Base-by-base conservation (phyloP, 1,140 invertebrate species). In the Sarcophaga bullata region DNA sequence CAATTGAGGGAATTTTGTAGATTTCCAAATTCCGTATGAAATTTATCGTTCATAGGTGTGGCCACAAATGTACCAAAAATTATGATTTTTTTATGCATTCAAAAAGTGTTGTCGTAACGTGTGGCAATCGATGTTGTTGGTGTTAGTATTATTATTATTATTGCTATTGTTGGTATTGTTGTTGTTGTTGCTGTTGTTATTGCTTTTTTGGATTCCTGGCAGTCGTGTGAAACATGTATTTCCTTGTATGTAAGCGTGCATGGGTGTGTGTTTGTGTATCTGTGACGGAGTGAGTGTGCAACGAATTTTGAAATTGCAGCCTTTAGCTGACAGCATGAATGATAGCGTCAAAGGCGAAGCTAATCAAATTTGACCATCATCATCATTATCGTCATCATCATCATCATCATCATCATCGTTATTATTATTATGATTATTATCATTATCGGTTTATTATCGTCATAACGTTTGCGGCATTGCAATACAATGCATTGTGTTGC, bases 221-320 rank as follows among this genome's bases (percentile, higher is more conserved):
- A 47, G 49, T 81, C 68, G 68, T 62, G 80, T 52, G 10, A 62
- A 25, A 9, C 52, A 80, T 58, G 54, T 58, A 54, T 8, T 17
- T 49, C 46, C 46, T 15, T 48, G 37, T 17, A 81, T 47, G 80
- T 58, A 58, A 54, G 80, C 72, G 68, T 54, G 62, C 49, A 19
- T n/a, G 54, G 52, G 46, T 17, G 25, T 49, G 52, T 50, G 47
- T 19, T 8, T 15, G 50, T 47, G 54, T 81, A 37, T 72, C 58
- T 62, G 47, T 62, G 25, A 37, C 25, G 25, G 25, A 37, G 25
- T 37, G 25, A 37, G 81, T 83, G 82, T 83, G 82, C 82, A 83
- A 54, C 82, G 82, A 83, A 83, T 83, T 83, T 83, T 75, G 78
- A 73, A 83, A 83, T 68, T 80, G 52, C 58, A 68, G 52, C 80